Evolutionary conservation across 2,888 invertebrate species (phyloP).

Genomic region (Graphium colonna): DNA sequence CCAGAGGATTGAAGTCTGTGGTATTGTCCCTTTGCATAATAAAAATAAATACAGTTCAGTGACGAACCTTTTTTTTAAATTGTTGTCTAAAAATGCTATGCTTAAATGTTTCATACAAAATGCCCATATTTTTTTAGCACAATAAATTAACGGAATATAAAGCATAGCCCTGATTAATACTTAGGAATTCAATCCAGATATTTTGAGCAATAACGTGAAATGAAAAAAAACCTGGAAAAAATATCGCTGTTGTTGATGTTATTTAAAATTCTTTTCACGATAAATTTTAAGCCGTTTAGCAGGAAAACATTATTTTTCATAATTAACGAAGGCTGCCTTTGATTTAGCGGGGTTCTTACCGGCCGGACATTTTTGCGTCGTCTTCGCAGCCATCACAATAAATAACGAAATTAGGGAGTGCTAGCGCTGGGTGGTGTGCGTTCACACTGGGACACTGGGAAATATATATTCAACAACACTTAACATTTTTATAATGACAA

Average conservation of each 20-base stretch:
- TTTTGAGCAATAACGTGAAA: slow-evolving; percentile 38
- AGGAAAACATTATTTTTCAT: slow-evolving; percentile 60
- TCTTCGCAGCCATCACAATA: slow-evolving; percentile 42
- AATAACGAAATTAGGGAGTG: slow-evolving; percentile 58
- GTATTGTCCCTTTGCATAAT: no score
- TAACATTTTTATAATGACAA: no score
- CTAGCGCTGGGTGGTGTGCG: slow-evolving; percentile 25
- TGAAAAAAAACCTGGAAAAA: slow-evolving; percentile 2
- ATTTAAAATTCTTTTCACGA: slow-evolving; percentile 50
- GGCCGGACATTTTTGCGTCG: slow-evolving; percentile 50
- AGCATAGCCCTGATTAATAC: neutral
- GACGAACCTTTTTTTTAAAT: no score
- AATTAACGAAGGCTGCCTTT: slow-evolving; percentile 53
- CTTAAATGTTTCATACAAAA: no score
- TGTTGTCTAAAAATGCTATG: no score
- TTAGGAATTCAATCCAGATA: neutral
- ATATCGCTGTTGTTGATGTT: slow-evolving; percentile 33
- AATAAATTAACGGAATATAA: neutral
- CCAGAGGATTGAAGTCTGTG: no score
- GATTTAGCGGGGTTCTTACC: slow-evolving; percentile 50
- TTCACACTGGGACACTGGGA: slow-evolving; percentile 32
- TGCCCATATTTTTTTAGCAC: no score
- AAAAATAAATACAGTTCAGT: no score
- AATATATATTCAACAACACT: no score
- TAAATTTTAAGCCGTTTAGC: slow-evolving; percentile 48